Conservation (phyloP, 2,888 invertebrate genomes). For the Alloplasta piceator region DNA sequence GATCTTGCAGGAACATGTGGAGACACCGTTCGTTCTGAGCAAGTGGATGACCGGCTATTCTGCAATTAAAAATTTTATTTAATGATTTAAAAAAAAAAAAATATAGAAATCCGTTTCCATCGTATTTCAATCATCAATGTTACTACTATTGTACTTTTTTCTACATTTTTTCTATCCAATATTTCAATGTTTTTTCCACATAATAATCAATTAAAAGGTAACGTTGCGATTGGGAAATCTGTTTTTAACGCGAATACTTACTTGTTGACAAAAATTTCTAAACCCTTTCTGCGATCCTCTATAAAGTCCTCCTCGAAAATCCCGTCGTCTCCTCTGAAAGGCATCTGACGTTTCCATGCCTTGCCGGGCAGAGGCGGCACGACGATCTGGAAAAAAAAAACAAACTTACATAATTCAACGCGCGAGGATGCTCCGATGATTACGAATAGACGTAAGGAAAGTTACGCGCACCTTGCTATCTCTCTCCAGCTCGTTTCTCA, state of each 20-base stretch:
- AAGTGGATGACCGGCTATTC: slow-evolving; percentile 98
- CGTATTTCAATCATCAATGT: too few species aligned
- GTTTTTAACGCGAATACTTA: slow-evolving; percentile 82
- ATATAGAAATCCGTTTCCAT: too few species aligned
- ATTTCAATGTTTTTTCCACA: too few species aligned
- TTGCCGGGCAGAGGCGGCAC: slow-evolving; percentile 99
- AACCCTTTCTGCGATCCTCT: slow-evolving; percentile 98
- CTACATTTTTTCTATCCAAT: too few species aligned
- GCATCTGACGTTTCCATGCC: slow-evolving; percentile 99
- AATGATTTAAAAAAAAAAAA: too few species aligned
- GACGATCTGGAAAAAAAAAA: slow-evolving; percentile 90
- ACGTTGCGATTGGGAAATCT: neutral
- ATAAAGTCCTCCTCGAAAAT: slow-evolving; percentile 99
- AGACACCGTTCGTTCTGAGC: slow-evolving; percentile 99
- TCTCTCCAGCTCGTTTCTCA: slow-evolving; percentile 98
- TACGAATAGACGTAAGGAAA: slow-evolving; percentile 1
- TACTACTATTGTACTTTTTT: too few species aligned
- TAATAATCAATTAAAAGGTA: too few species aligned
- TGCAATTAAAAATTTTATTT: slow-evolving; percentile 77
- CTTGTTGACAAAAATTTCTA: slow-evolving; percentile 99
- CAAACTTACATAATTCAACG: neutral
- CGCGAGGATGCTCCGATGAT: neutral
- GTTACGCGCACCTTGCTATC: slow-evolving; percentile 94
- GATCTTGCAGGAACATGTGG: slow-evolving; percentile 99
- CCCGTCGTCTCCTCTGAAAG: slow-evolving; percentile 99